phyloP scores from a whole-genome alignment of 2,113 vertebrate species.

The Phasianus colchicus region DNA sequence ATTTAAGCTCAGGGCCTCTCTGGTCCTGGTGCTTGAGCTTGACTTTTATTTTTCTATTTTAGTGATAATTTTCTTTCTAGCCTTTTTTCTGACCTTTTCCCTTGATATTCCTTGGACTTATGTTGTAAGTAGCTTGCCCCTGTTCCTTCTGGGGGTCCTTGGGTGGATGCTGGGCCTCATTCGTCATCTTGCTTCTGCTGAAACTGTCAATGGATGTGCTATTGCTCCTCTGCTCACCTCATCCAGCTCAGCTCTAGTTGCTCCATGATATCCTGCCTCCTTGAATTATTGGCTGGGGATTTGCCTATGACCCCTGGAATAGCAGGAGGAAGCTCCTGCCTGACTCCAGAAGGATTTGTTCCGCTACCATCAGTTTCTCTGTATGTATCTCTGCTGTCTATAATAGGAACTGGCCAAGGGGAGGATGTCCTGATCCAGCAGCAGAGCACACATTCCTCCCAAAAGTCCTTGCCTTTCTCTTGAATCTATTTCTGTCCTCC shows the following conservation, averaged over 20 bases:
- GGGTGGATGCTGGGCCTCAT: neutral
- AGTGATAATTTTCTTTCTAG: neutral
- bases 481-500: conserved; percentile 12
- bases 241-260: neutral
- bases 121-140: neutral
- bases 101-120: no score
- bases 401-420: neutral
- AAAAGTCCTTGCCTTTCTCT: conserved; percentile 19
- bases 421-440: neutral
- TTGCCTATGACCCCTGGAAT: neutral
- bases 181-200: neutral
- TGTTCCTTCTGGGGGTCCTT: neutral
- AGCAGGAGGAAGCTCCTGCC: neutral
- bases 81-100: no score
- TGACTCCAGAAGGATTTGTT: neutral
- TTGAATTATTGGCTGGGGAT: neutral
- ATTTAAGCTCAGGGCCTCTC: neutral
- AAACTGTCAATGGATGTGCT: neutral
- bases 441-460: neutral
- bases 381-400: neutral
- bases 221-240: neutral
- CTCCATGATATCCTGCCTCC: neutral
- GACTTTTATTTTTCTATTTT: neutral
- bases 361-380: neutral
- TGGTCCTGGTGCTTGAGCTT: neutral